These are phyloP conservation scores for Clarias fuscus DNA, from an alignment of 2,797 vertebrate genomes.

Conservation along the genomic window DNA sequence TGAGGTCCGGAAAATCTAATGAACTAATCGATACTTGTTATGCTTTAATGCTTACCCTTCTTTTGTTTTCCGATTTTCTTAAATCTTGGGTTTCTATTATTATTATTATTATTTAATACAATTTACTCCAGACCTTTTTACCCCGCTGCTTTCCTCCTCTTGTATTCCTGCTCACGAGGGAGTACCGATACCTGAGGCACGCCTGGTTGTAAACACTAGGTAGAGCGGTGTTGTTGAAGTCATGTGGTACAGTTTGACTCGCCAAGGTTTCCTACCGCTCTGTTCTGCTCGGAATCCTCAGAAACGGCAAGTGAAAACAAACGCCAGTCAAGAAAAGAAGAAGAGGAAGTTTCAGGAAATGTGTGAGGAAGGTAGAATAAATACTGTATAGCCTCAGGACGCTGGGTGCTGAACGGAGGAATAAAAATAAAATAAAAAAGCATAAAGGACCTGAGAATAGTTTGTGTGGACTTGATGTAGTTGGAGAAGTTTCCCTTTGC, in stretches of 20 bases:
- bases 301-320: constrained; percentile 11
- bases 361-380: constrained; percentile 3
- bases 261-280: constrained; percentile 6
- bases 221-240: background rate
- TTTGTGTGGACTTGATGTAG: background rate
- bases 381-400: constrained; percentile 27
- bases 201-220: background rate
- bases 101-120: background rate
- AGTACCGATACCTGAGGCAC: background rate
- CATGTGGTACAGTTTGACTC: background rate
- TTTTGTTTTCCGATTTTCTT: background rate
- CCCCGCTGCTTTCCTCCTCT: background rate
- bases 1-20: too few relatives aligned
- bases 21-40: background rate
- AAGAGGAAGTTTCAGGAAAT: background rate
- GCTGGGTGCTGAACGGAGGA: constrained; percentile 5
- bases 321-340: background rate
- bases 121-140: background rate
- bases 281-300: constrained; percentile 23
- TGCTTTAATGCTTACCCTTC: background rate
- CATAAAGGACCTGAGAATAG: background rate
- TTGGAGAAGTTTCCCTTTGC: constrained; percentile 22
- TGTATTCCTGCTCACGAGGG: background rate
- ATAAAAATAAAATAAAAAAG: background rate
- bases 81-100: background rate